These are phyloP conservation scores for Gymnothorax reevesii DNA, from an alignment of 2,797 vertebrate species.

Conservation along the genomic window DNA sequence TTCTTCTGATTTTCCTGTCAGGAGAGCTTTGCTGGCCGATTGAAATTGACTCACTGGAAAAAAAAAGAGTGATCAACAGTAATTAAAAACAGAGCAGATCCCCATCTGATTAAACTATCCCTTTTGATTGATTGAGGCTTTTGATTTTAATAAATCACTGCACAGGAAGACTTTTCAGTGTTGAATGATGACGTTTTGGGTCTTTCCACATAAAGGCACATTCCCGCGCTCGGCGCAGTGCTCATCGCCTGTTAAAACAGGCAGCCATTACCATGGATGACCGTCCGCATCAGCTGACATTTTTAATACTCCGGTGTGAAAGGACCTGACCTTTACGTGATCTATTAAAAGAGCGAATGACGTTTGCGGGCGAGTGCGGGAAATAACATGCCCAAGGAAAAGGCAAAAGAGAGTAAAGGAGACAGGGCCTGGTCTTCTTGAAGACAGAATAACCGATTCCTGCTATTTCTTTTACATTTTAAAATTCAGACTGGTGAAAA, in stretches of 20 bases:
- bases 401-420: conserved; percentile 53
- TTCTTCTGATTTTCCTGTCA: too few relatives aligned
- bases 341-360: conserved; percentile 73
- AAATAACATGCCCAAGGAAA: conserved; percentile 26
- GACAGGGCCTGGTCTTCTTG: conserved; percentile 52
- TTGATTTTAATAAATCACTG: neutral
- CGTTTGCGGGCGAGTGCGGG: conserved; percentile 50
- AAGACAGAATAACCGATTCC: conserved; percentile 19
- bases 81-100: neutral
- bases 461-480: neutral
- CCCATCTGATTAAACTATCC: neutral
- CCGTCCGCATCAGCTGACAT: conserved; percentile 76
- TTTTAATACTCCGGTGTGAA: conserved; percentile 70
- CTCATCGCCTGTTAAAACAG: conserved; percentile 30
- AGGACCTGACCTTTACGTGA: conserved; percentile 74
- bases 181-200: neutral
- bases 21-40: neutral
- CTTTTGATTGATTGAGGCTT: neutral
- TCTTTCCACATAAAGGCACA: neutral
- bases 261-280: conserved; percentile 65
- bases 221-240: neutral
- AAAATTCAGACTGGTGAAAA: neutral
- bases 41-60: neutral
- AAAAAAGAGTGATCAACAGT: neutral
- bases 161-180: neutral